Conservation (phyloP, 2,113 vertebrate genomes). For the Actenoides lindsayi region DNA sequence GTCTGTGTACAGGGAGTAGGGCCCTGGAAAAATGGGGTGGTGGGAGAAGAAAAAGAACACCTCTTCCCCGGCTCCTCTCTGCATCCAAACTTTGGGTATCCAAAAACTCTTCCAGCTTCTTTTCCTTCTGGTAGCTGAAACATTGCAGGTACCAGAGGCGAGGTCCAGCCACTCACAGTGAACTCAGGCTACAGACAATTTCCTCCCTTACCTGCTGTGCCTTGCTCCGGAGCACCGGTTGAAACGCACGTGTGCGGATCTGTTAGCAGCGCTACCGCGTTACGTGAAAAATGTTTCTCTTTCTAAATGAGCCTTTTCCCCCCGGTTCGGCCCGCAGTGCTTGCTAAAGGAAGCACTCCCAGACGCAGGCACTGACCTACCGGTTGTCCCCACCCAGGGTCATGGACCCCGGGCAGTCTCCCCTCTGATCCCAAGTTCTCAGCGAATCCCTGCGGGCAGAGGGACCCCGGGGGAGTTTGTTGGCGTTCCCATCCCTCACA, state of each 20-base stretch:
- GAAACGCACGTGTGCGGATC: neutral
- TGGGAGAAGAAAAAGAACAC: neutral
- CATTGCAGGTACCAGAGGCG: accelerated
- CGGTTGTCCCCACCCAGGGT: accelerated
- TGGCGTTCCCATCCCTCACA: neutral
- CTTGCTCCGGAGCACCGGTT: accelerated
- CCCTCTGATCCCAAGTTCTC: accelerated
- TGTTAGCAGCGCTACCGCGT: neutral
- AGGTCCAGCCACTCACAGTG: neutral
- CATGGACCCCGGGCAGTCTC: accelerated
- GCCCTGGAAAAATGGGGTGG: neutral
- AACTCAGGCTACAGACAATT: neutral
- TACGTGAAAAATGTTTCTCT: neutral
- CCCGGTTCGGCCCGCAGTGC: accelerated
- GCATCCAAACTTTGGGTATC: neutral
- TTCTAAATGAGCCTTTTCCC: neutral
- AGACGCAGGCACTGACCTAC: accelerated
- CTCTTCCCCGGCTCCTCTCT: neutral
- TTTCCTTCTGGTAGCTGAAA: neutral
- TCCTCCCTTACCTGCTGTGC: neutral
- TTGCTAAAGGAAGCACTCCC: neutral
- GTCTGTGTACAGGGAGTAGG: neutral
- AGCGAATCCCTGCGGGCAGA: neutral
- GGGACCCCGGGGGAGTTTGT: too few species aligned
- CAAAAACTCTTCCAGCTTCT: neutral